Evolutionary conservation across 2,888 invertebrate genomes (phyloP), one percentile per base, ranked within the genome.

Genomic region (Tipula lateralis): DNA sequence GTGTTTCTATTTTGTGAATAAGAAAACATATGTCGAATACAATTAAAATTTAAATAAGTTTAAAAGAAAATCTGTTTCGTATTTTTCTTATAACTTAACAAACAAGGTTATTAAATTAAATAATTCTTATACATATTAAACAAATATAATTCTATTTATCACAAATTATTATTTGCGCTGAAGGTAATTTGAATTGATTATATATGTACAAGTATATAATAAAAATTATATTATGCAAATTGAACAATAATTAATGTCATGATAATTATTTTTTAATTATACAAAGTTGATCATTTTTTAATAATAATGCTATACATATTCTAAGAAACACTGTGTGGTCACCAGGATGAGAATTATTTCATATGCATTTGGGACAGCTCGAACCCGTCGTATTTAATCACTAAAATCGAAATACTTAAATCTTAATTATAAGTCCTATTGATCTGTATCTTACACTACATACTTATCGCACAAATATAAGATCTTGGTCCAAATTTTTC

Each of bases 11-110:
- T 50, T 50, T 24, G 24, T 19, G 24, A 66, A 66, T 66, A 66
- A 66, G 66, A 66, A 24, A 66, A 66, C 66, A 66, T 24, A 66
- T 66, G 66, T 66, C 66, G 66, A 66, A 66, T 66, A 66, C 66
- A 66, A 66, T 66, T 24, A 66, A 66, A 24, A 66, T 24, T 66
- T 24, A 24, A 66, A 66, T 66, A 19, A 66, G 9, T 24, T 24
- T 66, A 7, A n/a, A 4, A 50, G 50, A 50, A 66, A 66, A 66
- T 24, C 24, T 24, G 66, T 66, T 66, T 66, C 66, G 66, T 66
- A n/a, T n/a, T 66, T 24, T 66, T 66, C 1, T 44, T 44, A 44
- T 44, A 44, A 44, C 44, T 7, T 66, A 24, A 66, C 24, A 24
- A 66, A 66, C 66, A 66, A 66, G 66, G 66, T 66, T 66, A 24